Percentiles rank a stretch among this genome's conserved stretches.
phyloP scores from a whole-genome alignment of 1,140 invertebrate genomes.

The Drosophila truncata region DNA sequence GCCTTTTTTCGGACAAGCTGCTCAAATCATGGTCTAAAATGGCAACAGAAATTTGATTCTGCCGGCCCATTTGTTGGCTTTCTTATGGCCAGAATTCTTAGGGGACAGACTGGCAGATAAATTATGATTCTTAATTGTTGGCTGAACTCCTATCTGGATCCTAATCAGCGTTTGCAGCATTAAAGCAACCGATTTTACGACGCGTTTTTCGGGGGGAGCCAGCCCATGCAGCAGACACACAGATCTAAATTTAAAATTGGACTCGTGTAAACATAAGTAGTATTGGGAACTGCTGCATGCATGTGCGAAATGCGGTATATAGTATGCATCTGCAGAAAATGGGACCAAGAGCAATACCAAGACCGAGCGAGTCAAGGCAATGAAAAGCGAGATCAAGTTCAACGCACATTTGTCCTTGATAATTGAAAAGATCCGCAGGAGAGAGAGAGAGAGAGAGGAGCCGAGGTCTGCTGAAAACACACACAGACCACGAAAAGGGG shows the following conservation, averaged over 20 bases:
- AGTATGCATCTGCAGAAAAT: constrained; percentile 37
- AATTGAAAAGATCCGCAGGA: constrained; percentile 54
- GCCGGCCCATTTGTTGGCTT: constrained; percentile 56
- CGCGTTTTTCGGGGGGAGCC: constrained; percentile 27
- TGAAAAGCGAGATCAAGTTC: constrained; percentile 83
- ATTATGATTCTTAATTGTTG: constrained; percentile 70
- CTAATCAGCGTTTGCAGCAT: constrained; percentile 67
- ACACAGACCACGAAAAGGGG: constrained; percentile 35
- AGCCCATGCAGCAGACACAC: constrained; percentile 24
- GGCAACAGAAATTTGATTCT: constrained; percentile 57
- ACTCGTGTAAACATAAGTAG: constrained; percentile 64
- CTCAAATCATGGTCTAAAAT: constrained; percentile 61
- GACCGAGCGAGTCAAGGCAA: constrained; percentile 30
- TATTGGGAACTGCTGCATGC: constrained; percentile 7
- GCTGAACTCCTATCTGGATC: constrained; percentile 65
- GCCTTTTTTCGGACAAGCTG: constrained; percentile 60
- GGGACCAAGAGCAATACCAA: constrained; percentile 14
- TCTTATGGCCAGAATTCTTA: constrained; percentile 47
- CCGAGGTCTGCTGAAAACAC: constrained; percentile 18
- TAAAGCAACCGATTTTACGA: constrained; percentile 75
- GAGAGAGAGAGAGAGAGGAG: neutral
- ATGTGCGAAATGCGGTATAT: constrained; percentile 13
- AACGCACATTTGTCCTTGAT: constrained; percentile 84
- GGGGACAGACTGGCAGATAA: constrained; percentile 48
- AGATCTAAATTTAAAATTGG: constrained; percentile 74